These are phyloP conservation scores for Dasysyrphus tricinctus DNA, from an alignment of 2,888 invertebrate species.

Conservation along the genomic window DNA sequence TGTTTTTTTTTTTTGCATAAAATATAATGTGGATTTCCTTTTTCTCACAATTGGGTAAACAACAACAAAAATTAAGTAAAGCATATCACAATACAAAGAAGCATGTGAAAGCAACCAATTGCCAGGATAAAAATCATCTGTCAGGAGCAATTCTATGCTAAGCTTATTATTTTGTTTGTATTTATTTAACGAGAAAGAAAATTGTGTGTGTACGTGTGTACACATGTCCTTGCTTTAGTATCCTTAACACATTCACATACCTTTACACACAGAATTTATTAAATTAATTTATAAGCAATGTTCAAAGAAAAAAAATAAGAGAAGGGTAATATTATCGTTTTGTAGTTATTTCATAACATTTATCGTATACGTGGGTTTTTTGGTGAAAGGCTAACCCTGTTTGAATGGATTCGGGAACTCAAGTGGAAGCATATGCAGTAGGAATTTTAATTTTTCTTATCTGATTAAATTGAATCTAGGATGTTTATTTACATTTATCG, in stretches of 20 bases:
- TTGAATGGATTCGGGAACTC: background rate
- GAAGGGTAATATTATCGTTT: background rate
- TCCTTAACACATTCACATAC: background rate
- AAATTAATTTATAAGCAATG: conserved; percentile 43
- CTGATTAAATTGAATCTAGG: background rate
- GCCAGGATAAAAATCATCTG: conserved; percentile 56
- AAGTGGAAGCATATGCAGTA: background rate
- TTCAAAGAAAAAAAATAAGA: background rate
- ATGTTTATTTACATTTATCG: background rate
- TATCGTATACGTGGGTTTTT: conserved; percentile 20
- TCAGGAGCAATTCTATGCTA: conserved; percentile 53
- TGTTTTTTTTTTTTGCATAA: background rate
- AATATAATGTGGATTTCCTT: conserved; percentile 4
- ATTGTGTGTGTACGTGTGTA: conserved; percentile 15
- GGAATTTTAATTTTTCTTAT: background rate
- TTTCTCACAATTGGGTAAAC: conserved; percentile 18
- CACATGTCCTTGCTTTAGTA: conserved; percentile 2
- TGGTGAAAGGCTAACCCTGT: conserved; percentile 33
- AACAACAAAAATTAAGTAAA: conserved; percentile 15
- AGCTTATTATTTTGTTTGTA: conserved; percentile 34
- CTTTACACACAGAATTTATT: conserved; percentile 24
- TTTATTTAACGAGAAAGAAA: conserved; percentile 10
- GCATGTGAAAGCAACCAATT: conserved; percentile 50
- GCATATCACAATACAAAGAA: conserved; percentile 23
- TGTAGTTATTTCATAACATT: conserved; percentile 33